Conservation (phyloP, 2,797 vertebrate genomes). For the Graptemys geographica region DNA sequence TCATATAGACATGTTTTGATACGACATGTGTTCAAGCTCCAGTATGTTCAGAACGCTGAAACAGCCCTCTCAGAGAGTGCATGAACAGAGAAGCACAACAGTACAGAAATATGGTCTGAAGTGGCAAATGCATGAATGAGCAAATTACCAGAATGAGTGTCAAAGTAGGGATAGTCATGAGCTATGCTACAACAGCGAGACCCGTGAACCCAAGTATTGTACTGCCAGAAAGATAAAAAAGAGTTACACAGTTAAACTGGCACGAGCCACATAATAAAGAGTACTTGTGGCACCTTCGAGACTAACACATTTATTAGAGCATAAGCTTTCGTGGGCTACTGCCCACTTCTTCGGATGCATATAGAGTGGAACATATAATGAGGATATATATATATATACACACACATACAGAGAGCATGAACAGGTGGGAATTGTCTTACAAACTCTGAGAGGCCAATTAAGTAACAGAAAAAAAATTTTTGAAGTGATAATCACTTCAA, state of each 20-base stretch:
- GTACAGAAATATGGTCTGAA: background rate
- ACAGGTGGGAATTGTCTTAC: too few species aligned
- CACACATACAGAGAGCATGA: too few species aligned
- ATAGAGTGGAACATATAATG: too few species aligned
- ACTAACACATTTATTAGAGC: too few species aligned
- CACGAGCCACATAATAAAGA: background rate
- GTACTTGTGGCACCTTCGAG: too few species aligned
- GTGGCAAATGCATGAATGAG: accelerated
- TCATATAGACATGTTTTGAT: background rate
- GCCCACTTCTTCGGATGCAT: too few species aligned
- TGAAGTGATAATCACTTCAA: too few species aligned
- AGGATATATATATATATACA: too few species aligned
- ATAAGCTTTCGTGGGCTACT: too few species aligned
- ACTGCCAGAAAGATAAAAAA: background rate
- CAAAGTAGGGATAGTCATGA: background rate
- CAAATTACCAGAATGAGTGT: background rate
- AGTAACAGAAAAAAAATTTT: too few species aligned
- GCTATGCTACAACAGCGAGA: background rate
- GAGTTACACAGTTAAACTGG: background rate
- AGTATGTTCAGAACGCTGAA: background rate
- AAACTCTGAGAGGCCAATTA: too few species aligned
- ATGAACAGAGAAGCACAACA: background rate
- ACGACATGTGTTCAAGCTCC: background rate
- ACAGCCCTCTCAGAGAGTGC: background rate
- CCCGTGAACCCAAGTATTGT: background rate